Evolutionary conservation across 2,113 vertebrate species (phyloP), one percentile per base, ranked within the genome.

Genomic region (Percopsis transmontana): DNA sequence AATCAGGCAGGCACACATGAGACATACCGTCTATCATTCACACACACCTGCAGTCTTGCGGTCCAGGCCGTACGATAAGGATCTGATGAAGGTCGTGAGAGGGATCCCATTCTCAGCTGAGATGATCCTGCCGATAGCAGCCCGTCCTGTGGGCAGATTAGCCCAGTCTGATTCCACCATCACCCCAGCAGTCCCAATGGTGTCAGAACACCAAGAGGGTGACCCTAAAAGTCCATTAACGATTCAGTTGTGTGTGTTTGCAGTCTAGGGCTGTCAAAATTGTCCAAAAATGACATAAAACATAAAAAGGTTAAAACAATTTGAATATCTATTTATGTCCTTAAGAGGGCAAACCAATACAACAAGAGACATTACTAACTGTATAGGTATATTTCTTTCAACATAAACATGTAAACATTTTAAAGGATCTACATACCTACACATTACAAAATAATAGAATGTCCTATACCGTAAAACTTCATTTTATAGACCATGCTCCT

Each of bases 71-170:
- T 14, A 1, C 1, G 87, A 91, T 90, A 89, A 78, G 45, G 64
- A 87, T 91, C 90, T 70, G 75, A 38, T 89, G 87, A 90, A 92
- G 91, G 90, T 91, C 90, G 70, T 70, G 66, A 77, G 81, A 82
- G 81, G 85, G 84, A 89, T 91, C 85, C 87, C 87, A 76, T 89
- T 88, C 84, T 81, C 67, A 66, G 77, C 76, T 71, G 75, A 84
- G 90, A 92, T 91, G 82, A 86, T 79, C 18, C 53, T 3, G 71
- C 79, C 18, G 90, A 91, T 90, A 90, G 77, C 51, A 85, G 85
- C 83, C 27, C 73, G 79, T 83, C 75, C 77, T 67, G 58, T 41
- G 39, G 82, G 66, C 77, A 80, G 83, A 90, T 88, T 85, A 87
- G 80, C 58, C 61, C 70, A 76, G 83, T 86, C 85, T 67, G 77